Base-by-base conservation (phyloP, 2,113 vertebrate species). In the Dicentrarchus labrax region DNA sequence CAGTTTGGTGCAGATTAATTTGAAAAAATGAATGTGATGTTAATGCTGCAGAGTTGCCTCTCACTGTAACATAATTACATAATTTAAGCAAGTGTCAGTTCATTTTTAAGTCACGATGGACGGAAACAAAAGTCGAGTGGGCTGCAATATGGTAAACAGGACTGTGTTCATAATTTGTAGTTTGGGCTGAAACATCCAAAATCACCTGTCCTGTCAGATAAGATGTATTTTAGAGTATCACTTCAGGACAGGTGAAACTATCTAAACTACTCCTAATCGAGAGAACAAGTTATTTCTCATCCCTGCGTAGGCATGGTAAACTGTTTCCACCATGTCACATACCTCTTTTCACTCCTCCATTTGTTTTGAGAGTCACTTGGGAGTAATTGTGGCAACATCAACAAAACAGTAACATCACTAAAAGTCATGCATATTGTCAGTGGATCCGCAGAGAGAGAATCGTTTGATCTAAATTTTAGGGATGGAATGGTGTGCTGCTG, bases 371-470 rank as follows among this genome's bases (percentile, higher is more conserved):
- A 83, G 39, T 62, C 71, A 83, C 56, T 69, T 22, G 48, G 65
- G 64, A 70, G 66, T 66, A 38, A 53, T 21, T 60, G 72, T 61
- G 12, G 53, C 57, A 71, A 47, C 72, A 69, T 53, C 45, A 72
- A n/a, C 57, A 22, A 47, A 68, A 43, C 39, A 79, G 50, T 66
- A 53, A 80, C 81, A 73, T 24, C 75, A 62, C 6, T 62, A 65
- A 69, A n/a, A 60, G 53, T 56, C 41, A 41, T 61, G 36, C 15
- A 57, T 8, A 48, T 45, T 47, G 51, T 41, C 60, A 13, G 6
- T 54, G 60, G 36, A 57, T 12, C 75, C 8, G 17, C 36, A 72
- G 43, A 36, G 19, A 59, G 12, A 22, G 66, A 50, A 72, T 59
- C 0, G 13, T 84, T 73, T 48, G n/a, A 76, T 82, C 47, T 50